These are phyloP conservation scores for Drosophila meridiana DNA, from an alignment of 2,888 invertebrate genomes.

Conservation along the genomic window DNA sequence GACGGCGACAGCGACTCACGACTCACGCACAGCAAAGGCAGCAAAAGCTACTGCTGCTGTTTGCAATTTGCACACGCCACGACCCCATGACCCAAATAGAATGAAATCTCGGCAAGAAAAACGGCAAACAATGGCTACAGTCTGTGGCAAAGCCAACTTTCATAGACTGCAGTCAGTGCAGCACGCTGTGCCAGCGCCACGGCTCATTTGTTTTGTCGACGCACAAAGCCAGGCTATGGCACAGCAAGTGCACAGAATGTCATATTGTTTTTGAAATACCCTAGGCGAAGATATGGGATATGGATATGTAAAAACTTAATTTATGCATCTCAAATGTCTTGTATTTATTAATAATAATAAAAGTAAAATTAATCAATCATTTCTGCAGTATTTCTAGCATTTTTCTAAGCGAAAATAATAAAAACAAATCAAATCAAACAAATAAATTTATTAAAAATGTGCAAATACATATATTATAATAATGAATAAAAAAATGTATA, in stretches of 20 bases:
- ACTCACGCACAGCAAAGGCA: slow-evolving; percentile 62
- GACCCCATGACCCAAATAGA: slow-evolving; percentile 74
- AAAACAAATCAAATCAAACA: no score
- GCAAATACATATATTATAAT: no score
- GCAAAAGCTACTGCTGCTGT: slow-evolving; percentile 21
- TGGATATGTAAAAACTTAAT: no score
- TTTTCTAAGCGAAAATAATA: background rate
- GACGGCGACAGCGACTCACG: slow-evolving; percentile 41
- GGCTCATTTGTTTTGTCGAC: slow-evolving; percentile 70
- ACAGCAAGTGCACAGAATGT: slow-evolving; percentile 6
- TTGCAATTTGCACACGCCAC: slow-evolving; percentile 78
- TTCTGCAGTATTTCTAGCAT: background rate
- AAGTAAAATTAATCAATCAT: background rate
- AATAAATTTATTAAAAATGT: no score
- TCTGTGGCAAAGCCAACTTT: slow-evolving; percentile 54
- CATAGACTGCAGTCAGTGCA: slow-evolving; percentile 66
- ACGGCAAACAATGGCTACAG: slow-evolving; percentile 41
- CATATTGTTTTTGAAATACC: slow-evolving; percentile 18
- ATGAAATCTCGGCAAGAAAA: slow-evolving; percentile 63
- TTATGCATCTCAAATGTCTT: background rate
- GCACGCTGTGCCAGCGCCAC: slow-evolving; percentile 52
- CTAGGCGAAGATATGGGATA: background rate
- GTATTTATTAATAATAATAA: background rate
- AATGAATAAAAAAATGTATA: no score
- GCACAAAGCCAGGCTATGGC: slow-evolving; percentile 52